phyloP scores from a whole-genome alignment of 2,888 invertebrate species.

The Nemotelus pantherinus region DNA sequence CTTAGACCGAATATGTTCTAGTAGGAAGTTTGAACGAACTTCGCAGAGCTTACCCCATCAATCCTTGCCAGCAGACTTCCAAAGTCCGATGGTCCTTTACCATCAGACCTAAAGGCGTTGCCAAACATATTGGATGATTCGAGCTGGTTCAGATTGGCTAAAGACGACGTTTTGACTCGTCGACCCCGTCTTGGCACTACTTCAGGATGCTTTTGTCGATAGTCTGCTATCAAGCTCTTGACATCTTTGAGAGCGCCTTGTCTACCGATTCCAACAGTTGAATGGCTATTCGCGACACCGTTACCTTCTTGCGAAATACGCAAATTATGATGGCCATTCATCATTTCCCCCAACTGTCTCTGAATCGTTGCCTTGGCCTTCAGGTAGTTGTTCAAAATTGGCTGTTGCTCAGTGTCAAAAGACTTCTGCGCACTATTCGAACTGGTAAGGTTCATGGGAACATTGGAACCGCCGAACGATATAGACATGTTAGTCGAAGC shows the following conservation, averaged over 20 bases:
- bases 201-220: constrained; percentile 80
- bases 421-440: neutral
- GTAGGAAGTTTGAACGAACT: no score
- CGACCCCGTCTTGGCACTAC: constrained; percentile 75
- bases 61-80: constrained; percentile 48
- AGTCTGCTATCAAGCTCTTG: constrained; percentile 83
- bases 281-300: constrained; percentile 56
- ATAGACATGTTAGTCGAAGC: neutral
- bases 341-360: constrained; percentile 53
- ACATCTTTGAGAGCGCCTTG: constrained; percentile 85
- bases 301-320: constrained; percentile 32
- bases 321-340: constrained; percentile 53
- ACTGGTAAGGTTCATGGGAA: constrained; percentile 31
- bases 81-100: constrained; percentile 48
- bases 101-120: constrained; percentile 54
- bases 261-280: constrained; percentile 67
- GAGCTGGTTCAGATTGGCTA: constrained; percentile 42
- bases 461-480: neutral
- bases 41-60: constrained; percentile 41
- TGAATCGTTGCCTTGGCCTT: constrained; percentile 53
- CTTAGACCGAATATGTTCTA: no score
- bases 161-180: constrained; percentile 66
- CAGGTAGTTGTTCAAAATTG: constrained; percentile 54
- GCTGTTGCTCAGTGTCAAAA: constrained; percentile 53
- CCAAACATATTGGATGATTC: constrained; percentile 51